A percentile compares a stretch with the other conserved stretches of the same genome.
Evolutionary conservation across 2,797 vertebrate genomes (phyloP).

Genomic region (Rhabdophis nuchalis): DNA sequence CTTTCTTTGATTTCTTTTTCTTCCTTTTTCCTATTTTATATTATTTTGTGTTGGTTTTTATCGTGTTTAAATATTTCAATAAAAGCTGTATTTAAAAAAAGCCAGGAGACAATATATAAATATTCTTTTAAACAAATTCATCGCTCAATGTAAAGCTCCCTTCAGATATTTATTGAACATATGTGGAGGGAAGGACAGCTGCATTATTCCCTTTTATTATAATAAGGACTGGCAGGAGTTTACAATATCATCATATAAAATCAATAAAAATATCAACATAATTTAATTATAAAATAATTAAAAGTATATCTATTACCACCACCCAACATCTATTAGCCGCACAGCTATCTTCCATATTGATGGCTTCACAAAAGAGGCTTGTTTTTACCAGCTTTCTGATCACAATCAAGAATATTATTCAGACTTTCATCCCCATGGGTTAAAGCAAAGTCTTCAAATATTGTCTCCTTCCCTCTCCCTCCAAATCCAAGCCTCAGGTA

Average conservation of each 20-base stretch:
- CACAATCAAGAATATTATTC: background rate
- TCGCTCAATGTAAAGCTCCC: background rate
- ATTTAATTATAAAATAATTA: background rate
- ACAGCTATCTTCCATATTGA: background rate
- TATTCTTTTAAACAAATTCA: background rate
- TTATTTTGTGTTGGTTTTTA: background rate
- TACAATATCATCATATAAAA: background rate
- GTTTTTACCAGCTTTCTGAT: background rate
- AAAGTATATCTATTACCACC: background rate
- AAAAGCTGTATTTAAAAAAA: background rate
- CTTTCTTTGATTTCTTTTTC: background rate
- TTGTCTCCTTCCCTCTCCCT: background rate
- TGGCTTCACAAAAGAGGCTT: background rate
- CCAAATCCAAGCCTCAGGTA: background rate
- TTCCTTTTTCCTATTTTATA: background rate
- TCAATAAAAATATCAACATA: background rate
- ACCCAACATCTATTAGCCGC: background rate
- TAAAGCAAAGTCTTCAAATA: background rate
- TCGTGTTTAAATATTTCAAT: background rate
- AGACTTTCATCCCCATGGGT: background rate
- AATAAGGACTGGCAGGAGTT: background rate
- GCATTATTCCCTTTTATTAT: background rate
- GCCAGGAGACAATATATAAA: background rate
- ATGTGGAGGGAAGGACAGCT: background rate
- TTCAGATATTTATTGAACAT: background rate